Conservation (phyloP, 2,113 vertebrate species). For the Eulacestoma nigropectus region DNA sequence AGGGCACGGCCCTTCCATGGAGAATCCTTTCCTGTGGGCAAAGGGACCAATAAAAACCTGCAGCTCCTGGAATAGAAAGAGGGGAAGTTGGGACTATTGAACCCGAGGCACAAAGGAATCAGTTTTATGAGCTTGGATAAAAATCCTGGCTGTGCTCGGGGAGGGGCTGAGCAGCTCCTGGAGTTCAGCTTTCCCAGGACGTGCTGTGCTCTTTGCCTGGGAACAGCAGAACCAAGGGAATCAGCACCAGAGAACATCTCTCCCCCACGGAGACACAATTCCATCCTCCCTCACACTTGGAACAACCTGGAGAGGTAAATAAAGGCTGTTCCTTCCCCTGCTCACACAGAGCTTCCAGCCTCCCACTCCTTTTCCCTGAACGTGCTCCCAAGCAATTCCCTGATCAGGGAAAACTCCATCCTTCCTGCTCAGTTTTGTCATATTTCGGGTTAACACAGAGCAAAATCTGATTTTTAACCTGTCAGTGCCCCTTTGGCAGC, state of each 20-base stretch:
- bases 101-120: not conserved
- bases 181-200: not conserved
- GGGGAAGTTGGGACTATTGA: not conserved
- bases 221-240: not conserved
- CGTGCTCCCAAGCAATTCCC: not conserved
- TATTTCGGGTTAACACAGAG: not conserved
- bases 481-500: not conserved
- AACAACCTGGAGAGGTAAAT: not conserved
- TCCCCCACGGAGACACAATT: not conserved
- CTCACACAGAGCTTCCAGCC: not conserved
- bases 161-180: not conserved
- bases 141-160: not conserved
- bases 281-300: not conserved
- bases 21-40: conserved; percentile 17
- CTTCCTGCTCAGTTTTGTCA: not conserved
- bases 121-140: not conserved
- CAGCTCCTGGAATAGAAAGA: not conserved
- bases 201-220: not conserved
- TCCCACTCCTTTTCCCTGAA: not conserved
- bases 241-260: not conserved
- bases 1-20: not conserved
- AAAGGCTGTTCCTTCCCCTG: not conserved
- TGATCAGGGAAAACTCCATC: not conserved
- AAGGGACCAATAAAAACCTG: not conserved
- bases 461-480: not conserved